Conservation (phyloP, 1,140 invertebrate species). For the Conus betulinus region DNA sequence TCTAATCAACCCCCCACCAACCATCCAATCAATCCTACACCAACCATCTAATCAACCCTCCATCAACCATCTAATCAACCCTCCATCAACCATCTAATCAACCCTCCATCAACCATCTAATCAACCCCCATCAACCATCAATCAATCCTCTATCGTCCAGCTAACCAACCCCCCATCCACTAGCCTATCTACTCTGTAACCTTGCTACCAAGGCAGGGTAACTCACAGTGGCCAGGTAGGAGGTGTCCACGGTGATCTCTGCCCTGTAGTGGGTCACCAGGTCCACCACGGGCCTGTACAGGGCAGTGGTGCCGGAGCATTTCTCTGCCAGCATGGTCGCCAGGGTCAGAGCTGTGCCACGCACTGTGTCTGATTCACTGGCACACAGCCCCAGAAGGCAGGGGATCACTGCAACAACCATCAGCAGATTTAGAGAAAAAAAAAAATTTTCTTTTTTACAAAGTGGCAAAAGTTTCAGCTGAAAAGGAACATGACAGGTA, state of each 20-base stretch:
- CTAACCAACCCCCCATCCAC: neutral
- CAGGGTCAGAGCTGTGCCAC: conserved; percentile 23
- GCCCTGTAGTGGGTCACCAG: conserved; percentile 30
- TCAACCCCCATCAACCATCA: neutral
- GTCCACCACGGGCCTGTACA: conserved; percentile 31
- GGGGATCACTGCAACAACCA: conserved; percentile 40
- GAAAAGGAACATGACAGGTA: no score
- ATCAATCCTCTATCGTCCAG: neutral
- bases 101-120: no score
- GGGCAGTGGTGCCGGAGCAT: neutral
- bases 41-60: no score
- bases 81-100: neutral
- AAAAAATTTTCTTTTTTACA: no score
- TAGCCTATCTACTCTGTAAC: no score
- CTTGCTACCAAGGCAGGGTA: neutral
- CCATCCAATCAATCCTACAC: no score
- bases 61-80: neutral
- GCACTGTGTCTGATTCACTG: conserved; percentile 26
- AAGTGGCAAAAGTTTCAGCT: no score
- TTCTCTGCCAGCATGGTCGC: conserved; percentile 2
- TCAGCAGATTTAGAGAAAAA: no score
- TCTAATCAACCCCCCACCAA: no score
- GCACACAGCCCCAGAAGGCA: conserved; percentile 44
- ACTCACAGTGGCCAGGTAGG: conserved; percentile 41
- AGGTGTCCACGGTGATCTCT: conserved; percentile 40